Evolutionary conservation across 2,888 invertebrate genomes (phyloP), one percentile per base, ranked within the genome.

Genomic region (Erannis defoliaria): DNA sequence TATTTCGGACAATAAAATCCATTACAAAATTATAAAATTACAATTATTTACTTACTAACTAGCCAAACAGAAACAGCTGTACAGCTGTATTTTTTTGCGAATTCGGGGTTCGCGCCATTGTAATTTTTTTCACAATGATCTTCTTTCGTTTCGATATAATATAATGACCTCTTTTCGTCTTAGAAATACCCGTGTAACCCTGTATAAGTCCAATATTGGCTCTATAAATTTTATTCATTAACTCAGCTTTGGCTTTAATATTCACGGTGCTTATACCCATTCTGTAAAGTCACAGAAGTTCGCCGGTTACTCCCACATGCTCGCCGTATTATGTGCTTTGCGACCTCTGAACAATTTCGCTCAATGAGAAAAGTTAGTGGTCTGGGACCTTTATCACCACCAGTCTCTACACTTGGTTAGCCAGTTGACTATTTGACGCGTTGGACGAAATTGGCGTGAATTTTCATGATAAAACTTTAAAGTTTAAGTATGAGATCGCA

Each of bases 321-420:
- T 55, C 54, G 46, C 42, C 42, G 48, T 21, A 12, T 42, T 55
- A 55, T 61, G 48, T 54, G 54, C 54, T 42, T 51, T 31, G 56
- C 35, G 55, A 51, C 58, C 51, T 58, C 49, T 43, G 43, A 49
- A 54, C 57, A 55, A 43, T 54, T 63, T 58, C 50, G 40, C 51
- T 51, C 40, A 59, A 50, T 59, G 46, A 38, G 59, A 49, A 55
- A 63, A 63, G 59, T 63, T 63, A 18, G 49, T 42, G 42, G 37
- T 49, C 43, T 37, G 43, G 37, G 45, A 31, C 55, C 37, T 29
- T 55, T 14, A 14, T 14, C 51, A 42, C 40, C 43, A 31, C 26
- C 35, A 23, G 29, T 21, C 35, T 49, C 54, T 37, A 29, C 46
- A 53, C 21, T 35, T 57, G 19, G 12, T 19, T 40, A 5, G 12